These are phyloP conservation scores for Cyanoderma ruficeps DNA, from an alignment of 2,113 vertebrate genomes.

Conservation along the genomic window DNA sequence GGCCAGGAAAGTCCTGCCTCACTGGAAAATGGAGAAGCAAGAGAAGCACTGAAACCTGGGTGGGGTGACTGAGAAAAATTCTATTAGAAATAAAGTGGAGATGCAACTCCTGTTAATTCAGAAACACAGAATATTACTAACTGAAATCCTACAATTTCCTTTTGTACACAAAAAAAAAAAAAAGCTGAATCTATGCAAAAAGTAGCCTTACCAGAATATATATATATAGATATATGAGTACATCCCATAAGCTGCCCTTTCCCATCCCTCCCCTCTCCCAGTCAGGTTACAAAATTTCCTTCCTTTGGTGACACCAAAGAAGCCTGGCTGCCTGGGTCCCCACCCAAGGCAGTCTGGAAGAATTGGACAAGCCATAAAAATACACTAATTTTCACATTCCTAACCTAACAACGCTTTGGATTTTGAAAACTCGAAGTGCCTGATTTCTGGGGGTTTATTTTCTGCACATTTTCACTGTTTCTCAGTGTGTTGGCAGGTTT, in stretches of 20 bases:
- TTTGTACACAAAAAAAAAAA: background rate
- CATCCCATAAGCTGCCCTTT: background rate
- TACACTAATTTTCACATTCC: background rate
- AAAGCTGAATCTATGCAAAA: background rate
- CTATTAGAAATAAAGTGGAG: background rate
- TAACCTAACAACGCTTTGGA: background rate
- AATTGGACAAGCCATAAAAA: background rate
- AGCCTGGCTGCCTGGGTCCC: background rate
- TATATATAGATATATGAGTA: background rate
- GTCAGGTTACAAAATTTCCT: background rate
- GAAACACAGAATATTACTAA: background rate
- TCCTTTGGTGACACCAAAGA: background rate
- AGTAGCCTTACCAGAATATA: background rate
- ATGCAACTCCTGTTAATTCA: background rate
- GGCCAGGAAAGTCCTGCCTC: background rate
- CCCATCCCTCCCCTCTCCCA: background rate
- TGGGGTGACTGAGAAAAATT: background rate
- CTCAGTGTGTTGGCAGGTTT: rapidly evolving
- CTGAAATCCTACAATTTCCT: background rate
- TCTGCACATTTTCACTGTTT: background rate
- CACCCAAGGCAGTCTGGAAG: background rate
- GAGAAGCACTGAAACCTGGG: background rate
- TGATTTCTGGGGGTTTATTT: background rate
- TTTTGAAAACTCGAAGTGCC: background rate
- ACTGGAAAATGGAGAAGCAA: background rate